These are phyloP conservation scores for Melanerpes aurifrons DNA, from an alignment of 2,113 vertebrate genomes.

Conservation along the genomic window DNA sequence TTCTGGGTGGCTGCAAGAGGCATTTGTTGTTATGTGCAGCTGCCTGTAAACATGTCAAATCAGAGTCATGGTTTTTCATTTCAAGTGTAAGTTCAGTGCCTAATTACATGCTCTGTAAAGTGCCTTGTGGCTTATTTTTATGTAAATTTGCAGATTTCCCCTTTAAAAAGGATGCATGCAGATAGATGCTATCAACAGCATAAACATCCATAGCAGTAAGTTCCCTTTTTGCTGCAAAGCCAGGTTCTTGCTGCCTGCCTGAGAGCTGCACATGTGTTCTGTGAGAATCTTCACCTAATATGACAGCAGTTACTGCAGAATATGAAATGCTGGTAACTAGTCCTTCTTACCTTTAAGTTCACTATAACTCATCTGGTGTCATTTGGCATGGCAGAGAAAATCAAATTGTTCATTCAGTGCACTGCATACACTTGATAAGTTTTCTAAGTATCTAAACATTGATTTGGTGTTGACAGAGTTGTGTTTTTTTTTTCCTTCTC, in stretches of 20 bases:
- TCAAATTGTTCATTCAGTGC: background rate
- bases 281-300: background rate
- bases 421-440: conserved; percentile 26
- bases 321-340: background rate
- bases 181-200: background rate
- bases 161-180: background rate
- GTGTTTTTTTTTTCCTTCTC: conserved; percentile 6
- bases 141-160: background rate
- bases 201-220: background rate
- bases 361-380: background rate
- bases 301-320: background rate
- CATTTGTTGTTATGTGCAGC: background rate
- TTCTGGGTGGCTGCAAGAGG: background rate
- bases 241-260: background rate
- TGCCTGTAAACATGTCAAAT: background rate
- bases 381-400: background rate
- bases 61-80: background rate
- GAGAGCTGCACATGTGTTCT: background rate
- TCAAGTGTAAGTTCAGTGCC: background rate
- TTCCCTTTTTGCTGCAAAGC: background rate
- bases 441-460: conserved; percentile 11
- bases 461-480: conserved; percentile 38
- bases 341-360: background rate
- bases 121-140: background rate
- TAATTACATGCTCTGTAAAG: background rate